Conservation (phyloP, 2,888 invertebrate species). For the Tipula helvola region DNA sequence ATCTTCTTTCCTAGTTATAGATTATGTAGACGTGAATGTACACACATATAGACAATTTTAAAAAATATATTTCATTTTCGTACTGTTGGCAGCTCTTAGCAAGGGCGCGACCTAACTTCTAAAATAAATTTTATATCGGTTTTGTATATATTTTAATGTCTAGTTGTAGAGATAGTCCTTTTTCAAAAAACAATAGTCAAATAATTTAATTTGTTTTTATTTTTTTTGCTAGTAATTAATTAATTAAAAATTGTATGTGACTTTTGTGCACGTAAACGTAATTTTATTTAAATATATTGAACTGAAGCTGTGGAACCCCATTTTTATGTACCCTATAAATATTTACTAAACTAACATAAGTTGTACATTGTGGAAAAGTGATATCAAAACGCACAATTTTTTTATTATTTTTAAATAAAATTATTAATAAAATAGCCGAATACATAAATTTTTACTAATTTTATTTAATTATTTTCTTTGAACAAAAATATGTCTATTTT, state of each 20-base stretch:
- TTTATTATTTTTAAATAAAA: not conserved
- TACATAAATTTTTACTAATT: not conserved
- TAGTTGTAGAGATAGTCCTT: not conserved
- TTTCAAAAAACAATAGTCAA: not conserved
- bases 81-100: not conserved
- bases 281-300: not conserved
- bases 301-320: not conserved
- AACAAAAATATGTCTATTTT: conserved; percentile 17
- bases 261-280: not conserved
- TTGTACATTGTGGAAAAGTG: not conserved
- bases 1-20: not conserved
- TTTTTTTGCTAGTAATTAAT: not conserved
- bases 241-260: not conserved
- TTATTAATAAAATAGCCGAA: not conserved
- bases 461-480: conserved; percentile 11
- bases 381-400: not conserved
- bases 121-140: not conserved
- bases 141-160: not conserved
- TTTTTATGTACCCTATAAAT: not conserved
- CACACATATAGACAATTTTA: not conserved
- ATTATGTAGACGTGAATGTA: not conserved
- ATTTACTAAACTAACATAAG: not conserved
- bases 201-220: not conserved
- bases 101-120: conserved; percentile 9
- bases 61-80: not conserved